Evolutionary conservation across 2,797 vertebrate genomes (phyloP), one percentile per base, ranked within the genome.

Genomic region (Gallinago stenura): DNA sequence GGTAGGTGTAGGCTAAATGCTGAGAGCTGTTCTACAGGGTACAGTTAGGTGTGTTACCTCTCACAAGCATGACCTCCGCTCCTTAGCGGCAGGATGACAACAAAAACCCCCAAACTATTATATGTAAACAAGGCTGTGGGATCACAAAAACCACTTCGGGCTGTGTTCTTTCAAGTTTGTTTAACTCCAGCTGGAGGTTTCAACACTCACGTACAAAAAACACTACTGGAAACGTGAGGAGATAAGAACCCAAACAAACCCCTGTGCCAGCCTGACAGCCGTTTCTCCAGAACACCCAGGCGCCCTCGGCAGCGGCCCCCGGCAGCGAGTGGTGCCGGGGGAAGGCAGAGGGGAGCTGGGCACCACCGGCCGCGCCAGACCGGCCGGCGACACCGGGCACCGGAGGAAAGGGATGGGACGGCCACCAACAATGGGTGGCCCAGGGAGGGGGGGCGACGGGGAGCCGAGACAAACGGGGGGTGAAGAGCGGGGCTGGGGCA

Each of bases 21-120:
- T 3, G 12, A 16, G 14, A 54, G 25, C 48, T 18, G 46, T 1
- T 50, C 26, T 26, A 86, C 25, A 4, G 1, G 26, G 39, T 0
- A 3, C 30, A 16, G 46, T 6, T 12, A 30, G 16, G 17, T 1
- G 10, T 0, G 31, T 20, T 12, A 69, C 25, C 56, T 72, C 2
- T 3, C 0, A 17, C 15, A 7, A 0, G 11, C 13, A 1, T 11
- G 0, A 5, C 6, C 10, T 9, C 21, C 17, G 7, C 17, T 37
- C 60, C 71, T 28, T 1, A 37, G 64, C 20, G 6, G 50, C 2
- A 21, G 50, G 3, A 22, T 6, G 54, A 24, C 22, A 12, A 0
- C 8, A 69, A 13, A 64, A 45, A 46, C 10, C 28, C 28, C 51
- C 28, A 54, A 54, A 19, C 3, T 6, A 3, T 7, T 3, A 20